phyloP scores from a whole-genome alignment of 2,113 vertebrate genomes.

The Tetrax tetrax region DNA sequence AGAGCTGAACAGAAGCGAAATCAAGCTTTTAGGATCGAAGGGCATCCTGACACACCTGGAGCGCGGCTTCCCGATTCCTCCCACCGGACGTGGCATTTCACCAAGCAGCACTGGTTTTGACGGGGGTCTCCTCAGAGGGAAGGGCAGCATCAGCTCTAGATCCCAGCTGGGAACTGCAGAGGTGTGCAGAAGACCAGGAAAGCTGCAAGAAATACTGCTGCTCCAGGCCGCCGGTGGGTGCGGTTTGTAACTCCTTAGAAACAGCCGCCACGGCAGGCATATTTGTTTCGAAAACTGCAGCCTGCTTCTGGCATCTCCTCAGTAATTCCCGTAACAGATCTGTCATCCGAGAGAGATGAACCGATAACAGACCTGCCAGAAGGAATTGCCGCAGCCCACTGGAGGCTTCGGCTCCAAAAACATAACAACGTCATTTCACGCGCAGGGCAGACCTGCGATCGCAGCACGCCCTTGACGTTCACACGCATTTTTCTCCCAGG shows the following conservation, averaged over 20 bases:
- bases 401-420: neutral
- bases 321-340: neutral
- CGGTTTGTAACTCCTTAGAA: neutral
- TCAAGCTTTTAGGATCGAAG: neutral
- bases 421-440: neutral
- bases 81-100: accelerated
- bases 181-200: neutral
- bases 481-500: accelerated
- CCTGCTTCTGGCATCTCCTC: neutral
- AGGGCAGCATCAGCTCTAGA: neutral
- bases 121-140: accelerated
- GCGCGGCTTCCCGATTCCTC: accelerated
- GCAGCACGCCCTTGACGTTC: neutral
- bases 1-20: neutral
- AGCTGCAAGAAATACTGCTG: neutral
- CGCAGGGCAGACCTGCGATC: accelerated
- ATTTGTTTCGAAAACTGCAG: neutral
- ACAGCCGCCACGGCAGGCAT: neutral
- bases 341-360: neutral
- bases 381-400: neutral
- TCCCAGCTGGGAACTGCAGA: neutral
- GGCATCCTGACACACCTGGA: neutral
- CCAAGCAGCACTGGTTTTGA: accelerated
- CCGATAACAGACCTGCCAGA: neutral
- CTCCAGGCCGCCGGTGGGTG: neutral